Conservation (phyloP, 2,797 vertebrate genomes). For the Coregonus suidteri region DNA sequence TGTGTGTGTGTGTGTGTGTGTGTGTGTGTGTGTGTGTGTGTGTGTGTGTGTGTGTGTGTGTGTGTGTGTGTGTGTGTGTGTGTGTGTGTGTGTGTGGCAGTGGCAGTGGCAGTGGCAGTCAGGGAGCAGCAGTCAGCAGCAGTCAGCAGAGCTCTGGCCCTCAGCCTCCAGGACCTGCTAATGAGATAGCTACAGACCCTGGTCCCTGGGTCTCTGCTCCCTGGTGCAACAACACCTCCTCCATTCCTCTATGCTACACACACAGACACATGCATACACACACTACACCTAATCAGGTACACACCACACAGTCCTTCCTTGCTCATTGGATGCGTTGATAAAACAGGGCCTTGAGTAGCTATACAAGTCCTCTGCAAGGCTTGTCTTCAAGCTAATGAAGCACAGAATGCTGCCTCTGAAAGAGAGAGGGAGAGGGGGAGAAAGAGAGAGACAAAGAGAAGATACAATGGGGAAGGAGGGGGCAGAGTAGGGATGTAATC, state of each 20-base stretch:
- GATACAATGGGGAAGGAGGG: neutral
- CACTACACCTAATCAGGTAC: neutral
- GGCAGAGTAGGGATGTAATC: slow-evolving; percentile 39
- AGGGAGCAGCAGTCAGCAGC: no score
- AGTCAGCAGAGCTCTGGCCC: neutral
- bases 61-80: no score
- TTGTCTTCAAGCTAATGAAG: no score
- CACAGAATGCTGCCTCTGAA: no score
- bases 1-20: no score
- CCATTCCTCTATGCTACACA: neutral
- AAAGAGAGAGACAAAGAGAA: no score
- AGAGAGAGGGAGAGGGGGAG: no score
- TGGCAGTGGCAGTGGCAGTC: no score
- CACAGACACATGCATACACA: slow-evolving; percentile 13
- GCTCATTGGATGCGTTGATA: neutral
- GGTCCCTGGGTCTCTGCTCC: neutral
- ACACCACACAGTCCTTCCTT: neutral
- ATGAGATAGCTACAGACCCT: slow-evolving; percentile 26
- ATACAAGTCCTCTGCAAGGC: slow-evolving; percentile 34
- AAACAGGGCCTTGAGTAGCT: slow-evolving; percentile 16
- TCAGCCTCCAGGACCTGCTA: slow-evolving; percentile 18
- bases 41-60: no score
- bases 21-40: no score
- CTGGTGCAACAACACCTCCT: slow-evolving; percentile 2
- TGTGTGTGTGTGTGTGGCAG: no score